Evolutionary conservation across 2,888 invertebrate genomes (phyloP).

Genomic region (Lathronympha strigana): DNA sequence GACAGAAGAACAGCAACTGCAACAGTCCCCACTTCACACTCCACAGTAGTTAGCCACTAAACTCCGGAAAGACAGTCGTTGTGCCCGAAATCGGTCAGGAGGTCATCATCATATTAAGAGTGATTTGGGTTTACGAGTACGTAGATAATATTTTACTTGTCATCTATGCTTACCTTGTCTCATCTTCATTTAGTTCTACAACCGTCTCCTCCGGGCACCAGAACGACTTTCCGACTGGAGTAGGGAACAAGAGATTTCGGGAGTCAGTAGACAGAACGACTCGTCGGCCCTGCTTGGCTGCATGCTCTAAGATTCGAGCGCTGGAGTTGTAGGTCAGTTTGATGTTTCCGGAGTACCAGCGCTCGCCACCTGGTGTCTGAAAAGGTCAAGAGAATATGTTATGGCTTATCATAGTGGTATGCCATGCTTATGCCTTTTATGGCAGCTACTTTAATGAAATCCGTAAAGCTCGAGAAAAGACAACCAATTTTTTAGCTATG

Average conservation of each 20-base stretch:
- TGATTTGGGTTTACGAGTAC: too few relatives aligned
- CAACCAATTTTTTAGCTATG: too few relatives aligned
- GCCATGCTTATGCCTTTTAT: too few relatives aligned
- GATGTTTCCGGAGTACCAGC: conserved; percentile 93
- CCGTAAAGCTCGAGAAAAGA: too few relatives aligned
- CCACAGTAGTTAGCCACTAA: too few relatives aligned
- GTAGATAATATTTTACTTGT: background rate
- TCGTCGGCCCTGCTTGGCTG: conserved; percentile 81
- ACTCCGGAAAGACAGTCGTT: too few relatives aligned
- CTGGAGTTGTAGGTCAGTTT: conserved; percentile 89
- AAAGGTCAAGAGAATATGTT: conserved; percentile 49
- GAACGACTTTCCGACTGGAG: conserved; percentile 57
- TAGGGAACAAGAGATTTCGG: conserved; percentile 89
- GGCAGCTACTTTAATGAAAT: too few relatives aligned
- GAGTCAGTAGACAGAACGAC: conserved; percentile 83
- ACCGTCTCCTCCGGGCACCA: conserved; percentile 14
- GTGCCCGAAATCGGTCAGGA: too few relatives aligned
- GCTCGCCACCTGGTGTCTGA: conserved; percentile 94
- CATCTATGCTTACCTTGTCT: conserved; percentile 3
- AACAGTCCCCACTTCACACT: too few relatives aligned
- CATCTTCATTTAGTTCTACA: conserved; percentile 4
- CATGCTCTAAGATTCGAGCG: conserved; percentile 84
- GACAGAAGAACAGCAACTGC: too few relatives aligned
- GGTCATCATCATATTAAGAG: too few relatives aligned
- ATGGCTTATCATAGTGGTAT: background rate